phyloP scores from a whole-genome alignment of 92 coral and sea anemone genomes.

The Palythoa grandiflora region DNA sequence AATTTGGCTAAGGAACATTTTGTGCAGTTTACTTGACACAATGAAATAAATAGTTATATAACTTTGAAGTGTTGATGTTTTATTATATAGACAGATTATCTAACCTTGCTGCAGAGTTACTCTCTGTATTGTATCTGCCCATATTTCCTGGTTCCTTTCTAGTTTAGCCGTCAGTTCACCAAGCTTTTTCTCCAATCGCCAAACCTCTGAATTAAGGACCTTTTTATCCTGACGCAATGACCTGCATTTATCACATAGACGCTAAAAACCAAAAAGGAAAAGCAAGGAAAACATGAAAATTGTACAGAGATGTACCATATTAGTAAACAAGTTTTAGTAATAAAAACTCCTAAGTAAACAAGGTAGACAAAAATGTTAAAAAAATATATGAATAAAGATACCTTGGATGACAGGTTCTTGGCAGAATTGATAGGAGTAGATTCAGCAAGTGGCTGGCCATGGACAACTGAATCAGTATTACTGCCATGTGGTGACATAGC shows the following conservation, averaged over 20 bases:
- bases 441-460: slow-evolving; percentile 19
- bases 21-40: slow-evolving; percentile 9
- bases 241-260: slow-evolving; percentile 32
- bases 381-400: slow-evolving; percentile 10
- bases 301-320: slow-evolving; percentile 4
- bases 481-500: slow-evolving; percentile 32
- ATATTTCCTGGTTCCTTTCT: slow-evolving; percentile 22
- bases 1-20: background rate
- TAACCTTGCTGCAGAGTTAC: slow-evolving; percentile 27
- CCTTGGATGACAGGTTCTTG: slow-evolving; percentile 20
- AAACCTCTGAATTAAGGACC: slow-evolving; percentile 21
- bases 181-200: slow-evolving; percentile 19
- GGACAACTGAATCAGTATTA: slow-evolving; percentile 31
- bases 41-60: slow-evolving; percentile 5
- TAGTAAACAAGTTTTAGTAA: slow-evolving; percentile 3
- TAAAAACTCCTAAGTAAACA: slow-evolving; percentile 7
- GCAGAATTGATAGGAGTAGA: slow-evolving; percentile 7
- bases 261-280: slow-evolving; percentile 25
- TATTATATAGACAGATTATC: slow-evolving; percentile 9
- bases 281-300: background rate
- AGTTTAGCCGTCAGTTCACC: slow-evolving; percentile 18
- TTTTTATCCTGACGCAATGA: slow-evolving; percentile 29
- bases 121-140: slow-evolving; percentile 14
- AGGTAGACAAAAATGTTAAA: slow-evolving; percentile 2
- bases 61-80: slow-evolving; percentile 24